A percentile compares a stretch with the other conserved stretches of the same genome.
Conservation (phyloP, 2,113 vertebrate genomes). For the Petrocephalus microphthalmus region DNA sequence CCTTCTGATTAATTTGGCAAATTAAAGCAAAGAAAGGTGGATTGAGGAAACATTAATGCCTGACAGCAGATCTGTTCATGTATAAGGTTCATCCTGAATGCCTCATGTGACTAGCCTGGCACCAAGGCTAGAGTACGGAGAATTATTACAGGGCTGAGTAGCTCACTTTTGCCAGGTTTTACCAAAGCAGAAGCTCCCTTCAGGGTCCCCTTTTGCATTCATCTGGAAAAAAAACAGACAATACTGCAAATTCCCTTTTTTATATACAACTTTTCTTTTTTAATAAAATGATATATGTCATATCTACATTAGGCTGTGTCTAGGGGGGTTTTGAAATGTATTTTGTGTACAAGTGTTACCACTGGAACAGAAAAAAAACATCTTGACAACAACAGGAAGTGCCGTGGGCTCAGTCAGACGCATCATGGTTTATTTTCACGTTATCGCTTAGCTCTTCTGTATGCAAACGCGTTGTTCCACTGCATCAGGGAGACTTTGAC, state of each 20-base stretch:
- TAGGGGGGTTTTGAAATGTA: background rate
- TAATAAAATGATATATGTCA: background rate
- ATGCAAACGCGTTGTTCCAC: background rate
- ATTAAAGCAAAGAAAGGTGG: background rate
- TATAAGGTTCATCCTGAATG: background rate
- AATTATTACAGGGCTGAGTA: background rate
- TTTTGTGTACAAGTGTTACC: background rate
- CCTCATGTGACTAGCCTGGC: background rate
- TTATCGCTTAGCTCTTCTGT: background rate
- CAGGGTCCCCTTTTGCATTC: background rate
- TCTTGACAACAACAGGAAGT: constrained; percentile 10
- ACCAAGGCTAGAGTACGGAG: too few species aligned
- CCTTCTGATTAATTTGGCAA: background rate
- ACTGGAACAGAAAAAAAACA: constrained; percentile 8
- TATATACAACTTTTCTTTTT: background rate
- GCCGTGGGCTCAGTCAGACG: background rate
- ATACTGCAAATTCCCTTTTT: background rate
- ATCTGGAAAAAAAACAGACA: background rate
- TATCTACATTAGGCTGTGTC: background rate
- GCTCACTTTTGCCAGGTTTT: background rate
- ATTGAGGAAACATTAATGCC: background rate
- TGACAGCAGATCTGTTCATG: background rate
- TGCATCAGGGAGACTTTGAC: background rate
- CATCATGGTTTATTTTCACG: background rate
- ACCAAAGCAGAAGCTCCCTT: background rate